Percentiles rank a stretch among this genome's conserved stretches.
Conservation (phyloP, 2,113 vertebrate genomes). For the Setophaga coronata region DNA sequence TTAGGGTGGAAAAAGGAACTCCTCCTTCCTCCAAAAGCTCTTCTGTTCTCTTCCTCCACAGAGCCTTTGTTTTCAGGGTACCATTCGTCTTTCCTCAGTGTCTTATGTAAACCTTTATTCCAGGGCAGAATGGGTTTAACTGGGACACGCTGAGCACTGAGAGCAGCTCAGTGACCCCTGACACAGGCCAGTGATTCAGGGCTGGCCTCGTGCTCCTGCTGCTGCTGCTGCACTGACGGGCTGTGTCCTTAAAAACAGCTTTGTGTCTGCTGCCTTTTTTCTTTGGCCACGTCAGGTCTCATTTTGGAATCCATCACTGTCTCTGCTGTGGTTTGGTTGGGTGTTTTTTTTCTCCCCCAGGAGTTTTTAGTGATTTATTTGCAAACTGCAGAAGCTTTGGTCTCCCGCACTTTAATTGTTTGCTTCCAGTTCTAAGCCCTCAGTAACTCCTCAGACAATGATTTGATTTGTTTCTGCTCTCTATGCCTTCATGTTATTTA, state of each 20-base stretch:
- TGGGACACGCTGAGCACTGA: slow-evolving; percentile 43
- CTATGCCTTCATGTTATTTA: not conserved
- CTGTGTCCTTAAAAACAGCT: not conserved
- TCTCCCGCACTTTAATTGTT: not conserved
- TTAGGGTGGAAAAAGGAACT: not conserved
- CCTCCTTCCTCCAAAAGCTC: not conserved
- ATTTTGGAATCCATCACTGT: not conserved
- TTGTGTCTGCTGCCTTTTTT: not conserved
- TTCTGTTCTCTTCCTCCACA: not conserved
- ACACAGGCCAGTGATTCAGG: slow-evolving; percentile 12
- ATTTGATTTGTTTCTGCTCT: slow-evolving; percentile 12
- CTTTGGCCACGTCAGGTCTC: not conserved
- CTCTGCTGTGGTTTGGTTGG: not conserved
- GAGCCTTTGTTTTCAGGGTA: slow-evolving; percentile 15
- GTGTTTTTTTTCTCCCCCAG: no score
- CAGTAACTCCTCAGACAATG: not conserved
- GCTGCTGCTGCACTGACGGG: not conserved
- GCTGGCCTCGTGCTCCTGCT: not conserved
- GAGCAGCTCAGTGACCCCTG: slow-evolving; percentile 44
- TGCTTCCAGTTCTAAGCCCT: not conserved
- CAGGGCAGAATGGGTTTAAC: slow-evolving; percentile 26
- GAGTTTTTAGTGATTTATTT: not conserved
- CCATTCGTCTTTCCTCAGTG: not conserved
- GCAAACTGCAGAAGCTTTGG: not conserved
- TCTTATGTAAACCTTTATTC: slow-evolving; percentile 61